A percentile compares a stretch with the other conserved stretches of the same genome.
phyloP scores from a whole-genome alignment of 2,113 vertebrate genomes.

The Carassius auratus region DNA sequence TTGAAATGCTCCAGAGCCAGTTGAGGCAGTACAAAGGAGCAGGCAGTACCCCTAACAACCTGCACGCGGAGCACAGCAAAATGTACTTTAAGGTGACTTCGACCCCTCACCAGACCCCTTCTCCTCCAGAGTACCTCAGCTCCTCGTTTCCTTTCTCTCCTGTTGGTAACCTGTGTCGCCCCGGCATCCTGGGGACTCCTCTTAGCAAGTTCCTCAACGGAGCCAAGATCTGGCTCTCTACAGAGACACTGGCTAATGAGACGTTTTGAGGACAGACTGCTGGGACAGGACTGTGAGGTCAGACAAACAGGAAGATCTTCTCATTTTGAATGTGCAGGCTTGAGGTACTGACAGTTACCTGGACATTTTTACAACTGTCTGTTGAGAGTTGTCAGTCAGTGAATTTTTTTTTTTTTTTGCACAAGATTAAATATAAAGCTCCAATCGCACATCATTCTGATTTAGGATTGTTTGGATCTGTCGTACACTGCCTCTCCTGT shows the following conservation, averaged over 20 bases:
- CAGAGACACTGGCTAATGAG: constrained; percentile 92
- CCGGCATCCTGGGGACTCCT: constrained; percentile 87
- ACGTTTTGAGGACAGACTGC: constrained; percentile 63
- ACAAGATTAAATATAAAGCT: constrained; percentile 59
- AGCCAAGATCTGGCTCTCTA: constrained; percentile 95
- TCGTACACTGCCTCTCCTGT: constrained; percentile 54
- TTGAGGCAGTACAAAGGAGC: constrained; percentile 80
- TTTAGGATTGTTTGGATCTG: constrained; percentile 40
- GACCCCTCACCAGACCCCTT: constrained; percentile 58
- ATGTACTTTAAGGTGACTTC: constrained; percentile 85
- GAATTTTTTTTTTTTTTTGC: constrained; percentile 26
- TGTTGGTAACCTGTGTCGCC: constrained; percentile 89
- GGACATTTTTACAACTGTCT: constrained; percentile 11
- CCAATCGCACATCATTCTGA: constrained; percentile 57
- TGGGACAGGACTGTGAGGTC: no score
- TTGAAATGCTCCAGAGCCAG: constrained; percentile 82
- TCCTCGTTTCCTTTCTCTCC: constrained; percentile 96
- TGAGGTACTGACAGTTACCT: constrained; percentile 1
- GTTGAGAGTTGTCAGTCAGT: background rate
- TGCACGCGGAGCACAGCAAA: constrained; percentile 72
- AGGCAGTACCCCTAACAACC: constrained; percentile 59
- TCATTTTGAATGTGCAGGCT: background rate
- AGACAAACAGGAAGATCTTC: background rate
- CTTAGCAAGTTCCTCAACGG: constrained; percentile 95
- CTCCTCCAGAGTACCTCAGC: constrained; percentile 83